Percentiles rank a stretch among this genome's conserved stretches.
These are phyloP conservation scores for Helarctos malayanus DNA, from an alignment of 2,797 vertebrate genomes.

Conservation along the genomic window DNA sequence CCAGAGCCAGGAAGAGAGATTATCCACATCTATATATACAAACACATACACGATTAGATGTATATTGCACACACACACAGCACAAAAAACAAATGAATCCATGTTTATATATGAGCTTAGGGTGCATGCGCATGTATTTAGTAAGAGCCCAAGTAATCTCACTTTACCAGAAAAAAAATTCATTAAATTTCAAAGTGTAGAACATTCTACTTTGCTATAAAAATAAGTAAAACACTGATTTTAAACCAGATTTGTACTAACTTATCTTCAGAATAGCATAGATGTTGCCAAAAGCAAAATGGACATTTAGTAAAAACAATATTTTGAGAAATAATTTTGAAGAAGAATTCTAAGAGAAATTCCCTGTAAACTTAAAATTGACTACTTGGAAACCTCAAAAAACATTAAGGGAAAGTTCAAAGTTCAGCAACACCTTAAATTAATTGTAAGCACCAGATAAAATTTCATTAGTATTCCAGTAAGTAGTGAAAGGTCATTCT, in stretches of 20 bases:
- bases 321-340: background rate
- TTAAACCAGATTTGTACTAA: background rate
- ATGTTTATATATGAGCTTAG: background rate
- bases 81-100: background rate
- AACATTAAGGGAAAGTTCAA: background rate
- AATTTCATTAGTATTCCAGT: background rate
- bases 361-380: background rate
- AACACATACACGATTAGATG: too few species aligned
- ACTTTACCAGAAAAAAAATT: background rate
- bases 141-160: background rate
- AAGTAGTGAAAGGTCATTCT: background rate
- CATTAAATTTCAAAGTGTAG: background rate
- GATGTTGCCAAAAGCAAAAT: background rate
- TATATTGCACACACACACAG: background rate
- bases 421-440: background rate
- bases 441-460: background rate
- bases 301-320: background rate
- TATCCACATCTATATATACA: background rate
- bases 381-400: background rate
- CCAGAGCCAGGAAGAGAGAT: background rate
- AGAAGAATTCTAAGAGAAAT: background rate
- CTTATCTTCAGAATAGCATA: background rate
- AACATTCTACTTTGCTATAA: background rate
- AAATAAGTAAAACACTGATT: background rate
- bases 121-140: background rate